These are phyloP conservation scores for Epizoanthus rinbou DNA, from an alignment of 92 coral and sea anemone species.

Conservation along the genomic window DNA sequence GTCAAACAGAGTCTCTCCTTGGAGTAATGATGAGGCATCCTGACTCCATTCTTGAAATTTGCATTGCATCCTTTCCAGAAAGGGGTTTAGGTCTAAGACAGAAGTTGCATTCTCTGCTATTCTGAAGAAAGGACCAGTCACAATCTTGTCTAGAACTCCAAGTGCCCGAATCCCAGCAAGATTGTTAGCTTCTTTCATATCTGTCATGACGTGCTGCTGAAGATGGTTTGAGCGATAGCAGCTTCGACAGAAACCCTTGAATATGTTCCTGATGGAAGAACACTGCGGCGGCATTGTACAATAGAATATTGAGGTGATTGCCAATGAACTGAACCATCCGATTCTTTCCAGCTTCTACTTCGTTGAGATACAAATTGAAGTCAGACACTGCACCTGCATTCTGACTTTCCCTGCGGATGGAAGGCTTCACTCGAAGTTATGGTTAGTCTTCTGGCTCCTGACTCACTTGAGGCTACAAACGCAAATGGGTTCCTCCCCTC, in stretches of 20 bases:
- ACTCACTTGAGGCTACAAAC: conserved; percentile 41
- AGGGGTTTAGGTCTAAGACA: conserved; percentile 47
- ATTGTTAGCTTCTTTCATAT: conserved; percentile 33
- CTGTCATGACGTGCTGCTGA: conserved; percentile 39
- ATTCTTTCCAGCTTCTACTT: conserved; percentile 36
- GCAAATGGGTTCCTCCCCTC: conserved; percentile 45
- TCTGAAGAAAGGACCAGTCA: conserved; percentile 47
- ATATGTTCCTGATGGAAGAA: conserved; percentile 46
- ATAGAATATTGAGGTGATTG: conserved; percentile 40
- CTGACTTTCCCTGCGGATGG: conserved; percentile 44
- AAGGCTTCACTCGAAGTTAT: conserved; percentile 50
- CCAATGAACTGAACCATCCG: conserved; percentile 49
- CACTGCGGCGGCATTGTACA: conserved; percentile 46
- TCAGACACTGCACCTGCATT: conserved; percentile 32
- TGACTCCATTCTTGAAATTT: conserved; percentile 48
- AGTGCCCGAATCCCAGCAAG: conserved; percentile 44
- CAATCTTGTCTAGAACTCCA: conserved; percentile 42
- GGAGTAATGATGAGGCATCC: conserved; percentile 49
- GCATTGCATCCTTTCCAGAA: conserved; percentile 43
- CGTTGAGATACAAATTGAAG: conserved; percentile 26
- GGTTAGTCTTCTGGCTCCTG: conserved; percentile 48
- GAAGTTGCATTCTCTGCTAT: conserved; percentile 37
- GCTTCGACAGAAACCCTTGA: conserved; percentile 35
- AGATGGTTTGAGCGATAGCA: conserved; percentile 43
- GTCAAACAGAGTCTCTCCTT: conserved; percentile 47